phyloP scores from a whole-genome alignment of 2,888 invertebrate species.

The Plebejus melissa region DNA sequence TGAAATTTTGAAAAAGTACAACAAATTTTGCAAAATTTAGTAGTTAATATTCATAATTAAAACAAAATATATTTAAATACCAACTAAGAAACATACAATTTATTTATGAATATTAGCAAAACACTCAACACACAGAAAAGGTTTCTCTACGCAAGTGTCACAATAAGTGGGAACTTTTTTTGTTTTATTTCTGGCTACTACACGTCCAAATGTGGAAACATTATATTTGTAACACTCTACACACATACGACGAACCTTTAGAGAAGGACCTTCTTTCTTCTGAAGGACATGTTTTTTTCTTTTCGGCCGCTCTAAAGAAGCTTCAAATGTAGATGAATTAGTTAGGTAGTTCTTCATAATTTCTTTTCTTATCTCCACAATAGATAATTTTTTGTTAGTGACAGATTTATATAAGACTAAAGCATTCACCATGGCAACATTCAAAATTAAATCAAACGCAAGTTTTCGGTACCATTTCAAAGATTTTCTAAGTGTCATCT shows the following conservation, averaged over 20 bases:
- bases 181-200: constrained; percentile 41
- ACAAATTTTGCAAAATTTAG: too few relatives aligned
- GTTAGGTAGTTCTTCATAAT: constrained; percentile 33
- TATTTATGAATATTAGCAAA: constrained; percentile 31
- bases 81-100: too few relatives aligned
- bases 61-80: too few relatives aligned
- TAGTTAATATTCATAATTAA: too few relatives aligned
- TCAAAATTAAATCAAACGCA: constrained; percentile 39
- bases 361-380: constrained; percentile 30
- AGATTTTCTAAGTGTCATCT: constrained; percentile 40
- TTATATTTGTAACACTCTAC: constrained; percentile 38
- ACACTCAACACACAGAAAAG: constrained; percentile 37
- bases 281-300: too few relatives aligned
- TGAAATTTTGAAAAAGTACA: too few relatives aligned
- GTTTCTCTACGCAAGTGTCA: constrained; percentile 37
- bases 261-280: constrained; percentile 36
- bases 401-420: constrained; percentile 38
- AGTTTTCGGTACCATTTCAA: constrained; percentile 37
- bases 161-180: constrained; percentile 41
- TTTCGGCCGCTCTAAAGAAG: constrained; percentile 29
- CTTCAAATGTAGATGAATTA: constrained; percentile 31
- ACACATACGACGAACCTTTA: constrained; percentile 37
- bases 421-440: constrained; percentile 36
- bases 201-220: constrained; percentile 37
- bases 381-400: constrained; percentile 28